These are phyloP conservation scores for Cheilosia impressa DNA, from an alignment of 2,888 invertebrate species.

Conservation along the genomic window DNA sequence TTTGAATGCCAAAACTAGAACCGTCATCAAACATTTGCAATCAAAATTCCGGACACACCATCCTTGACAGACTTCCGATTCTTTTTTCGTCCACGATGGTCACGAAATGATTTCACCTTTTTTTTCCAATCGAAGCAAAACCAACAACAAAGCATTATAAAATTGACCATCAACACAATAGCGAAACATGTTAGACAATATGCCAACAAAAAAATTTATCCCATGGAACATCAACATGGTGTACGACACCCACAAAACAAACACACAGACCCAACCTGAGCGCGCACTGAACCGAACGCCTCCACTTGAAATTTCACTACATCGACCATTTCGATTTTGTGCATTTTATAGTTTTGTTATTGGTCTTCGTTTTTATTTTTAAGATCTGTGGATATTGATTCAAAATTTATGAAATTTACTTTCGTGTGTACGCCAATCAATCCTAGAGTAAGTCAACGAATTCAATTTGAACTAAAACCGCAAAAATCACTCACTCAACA, in stretches of 20 bases:
- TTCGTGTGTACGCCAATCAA: conserved; percentile 8
- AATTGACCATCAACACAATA: conserved; percentile 14
- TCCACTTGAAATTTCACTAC: conserved; percentile 26
- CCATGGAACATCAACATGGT: neutral
- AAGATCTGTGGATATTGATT: neutral
- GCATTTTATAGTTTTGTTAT: neutral
- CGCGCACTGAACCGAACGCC: conserved; percentile 6
- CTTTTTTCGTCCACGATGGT: neutral
- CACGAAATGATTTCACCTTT: neutral
- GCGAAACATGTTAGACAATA: neutral
- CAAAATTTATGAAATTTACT: neutral
- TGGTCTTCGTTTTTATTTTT: neutral
- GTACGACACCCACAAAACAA: conserved; percentile 29
- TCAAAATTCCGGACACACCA: neutral
- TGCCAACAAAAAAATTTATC: conserved; percentile 1
- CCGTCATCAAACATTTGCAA: too few species aligned
- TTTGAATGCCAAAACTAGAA: too few species aligned
- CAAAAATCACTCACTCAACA: conserved; percentile 23
- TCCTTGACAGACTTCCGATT: conserved; percentile 9
- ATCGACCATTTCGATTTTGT: neutral
- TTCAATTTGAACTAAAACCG: conserved; percentile 27
- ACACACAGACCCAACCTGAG: conserved; percentile 7
- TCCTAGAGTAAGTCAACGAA: conserved; percentile 11
- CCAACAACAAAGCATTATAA: conserved; percentile 15
- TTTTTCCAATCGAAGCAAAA: neutral